These are phyloP conservation scores for Babylonia areolata DNA, from an alignment of 1,140 invertebrate genomes.

Conservation along the genomic window DNA sequence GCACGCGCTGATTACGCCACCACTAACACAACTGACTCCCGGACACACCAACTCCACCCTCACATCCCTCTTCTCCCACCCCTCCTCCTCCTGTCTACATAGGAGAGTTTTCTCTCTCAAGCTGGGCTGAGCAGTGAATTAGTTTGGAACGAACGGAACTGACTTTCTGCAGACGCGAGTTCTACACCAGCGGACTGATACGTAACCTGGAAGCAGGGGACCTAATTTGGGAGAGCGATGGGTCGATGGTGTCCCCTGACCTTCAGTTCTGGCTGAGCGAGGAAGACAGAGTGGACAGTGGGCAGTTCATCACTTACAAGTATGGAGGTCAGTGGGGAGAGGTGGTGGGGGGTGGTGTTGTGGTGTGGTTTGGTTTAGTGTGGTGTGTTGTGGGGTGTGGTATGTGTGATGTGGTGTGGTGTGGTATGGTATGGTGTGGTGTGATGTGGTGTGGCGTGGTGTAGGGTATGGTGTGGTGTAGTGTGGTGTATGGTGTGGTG, in stretches of 20 bases:
- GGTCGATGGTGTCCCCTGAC: constrained; percentile 31
- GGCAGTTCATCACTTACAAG: constrained; percentile 50
- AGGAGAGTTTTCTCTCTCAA: background rate
- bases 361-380: background rate
- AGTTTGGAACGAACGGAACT: too few species aligned
- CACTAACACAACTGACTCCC: background rate
- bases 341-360: background rate
- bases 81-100: background rate
- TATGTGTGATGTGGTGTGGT: background rate
- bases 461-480: background rate
- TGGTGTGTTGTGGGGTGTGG: background rate
- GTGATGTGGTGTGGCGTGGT: too few species aligned
- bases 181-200: constrained; percentile 33
- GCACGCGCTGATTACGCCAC: background rate
- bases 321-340: constrained; percentile 50
- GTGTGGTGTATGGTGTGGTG: background rate
- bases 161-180: constrained; percentile 28
- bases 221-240: constrained; percentile 46
- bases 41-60: background rate
- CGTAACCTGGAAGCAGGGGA: constrained; percentile 23
- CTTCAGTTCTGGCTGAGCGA: constrained; percentile 50
- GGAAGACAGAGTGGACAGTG: constrained; percentile 40
- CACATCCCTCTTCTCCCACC: background rate
- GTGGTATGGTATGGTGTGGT: too few species aligned
- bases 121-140: too few species aligned